These are phyloP conservation scores for Clamator glandarius DNA, from an alignment of 2,797 vertebrate species.

Conservation along the genomic window DNA sequence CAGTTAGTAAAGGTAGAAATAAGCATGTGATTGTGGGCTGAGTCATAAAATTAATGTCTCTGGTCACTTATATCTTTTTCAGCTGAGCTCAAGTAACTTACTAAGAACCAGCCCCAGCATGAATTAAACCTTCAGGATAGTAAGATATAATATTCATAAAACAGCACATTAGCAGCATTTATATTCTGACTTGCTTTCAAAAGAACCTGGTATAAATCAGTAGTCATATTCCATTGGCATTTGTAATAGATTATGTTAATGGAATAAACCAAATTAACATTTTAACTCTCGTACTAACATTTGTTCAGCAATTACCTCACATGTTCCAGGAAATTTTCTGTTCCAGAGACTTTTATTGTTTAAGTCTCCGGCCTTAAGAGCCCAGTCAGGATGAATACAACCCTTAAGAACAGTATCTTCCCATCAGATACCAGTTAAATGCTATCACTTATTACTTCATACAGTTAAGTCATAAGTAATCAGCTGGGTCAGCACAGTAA, in stretches of 20 bases:
- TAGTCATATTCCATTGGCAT: background rate
- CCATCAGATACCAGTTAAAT: background rate
- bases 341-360: background rate
- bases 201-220: background rate
- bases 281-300: background rate
- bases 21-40: background rate
- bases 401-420: background rate
- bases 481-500: background rate
- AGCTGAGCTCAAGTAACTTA: background rate
- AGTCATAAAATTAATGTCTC: background rate
- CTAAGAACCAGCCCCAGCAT: background rate
- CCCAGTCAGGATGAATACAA: background rate
- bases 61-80: background rate
- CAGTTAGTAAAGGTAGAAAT: background rate
- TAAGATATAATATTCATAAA: background rate
- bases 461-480: background rate
- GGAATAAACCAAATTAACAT: background rate
- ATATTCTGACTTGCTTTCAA: background rate
- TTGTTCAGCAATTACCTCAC: background rate
- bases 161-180: background rate
- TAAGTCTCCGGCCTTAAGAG: background rate
- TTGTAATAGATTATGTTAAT: background rate
- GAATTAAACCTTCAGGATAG: background rate
- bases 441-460: background rate
- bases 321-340: background rate